Conservation (phyloP, 2,797 vertebrate species). For the Pitangus sulphuratus region DNA sequence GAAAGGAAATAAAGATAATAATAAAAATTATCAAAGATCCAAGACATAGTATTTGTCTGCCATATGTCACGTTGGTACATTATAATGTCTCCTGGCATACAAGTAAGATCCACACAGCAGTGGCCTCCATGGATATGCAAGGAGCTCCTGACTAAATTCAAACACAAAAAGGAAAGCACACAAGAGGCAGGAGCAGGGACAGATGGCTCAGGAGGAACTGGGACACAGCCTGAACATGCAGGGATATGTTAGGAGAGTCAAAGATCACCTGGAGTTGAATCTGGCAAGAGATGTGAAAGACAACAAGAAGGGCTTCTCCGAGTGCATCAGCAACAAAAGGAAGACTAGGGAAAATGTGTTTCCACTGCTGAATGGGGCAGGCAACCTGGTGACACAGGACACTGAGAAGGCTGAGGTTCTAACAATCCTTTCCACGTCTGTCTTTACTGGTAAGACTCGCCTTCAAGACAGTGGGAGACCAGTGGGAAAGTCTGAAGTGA, state of each 20-base stretch:
- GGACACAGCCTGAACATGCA: neutral
- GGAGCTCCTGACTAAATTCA: neutral
- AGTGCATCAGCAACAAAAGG: neutral
- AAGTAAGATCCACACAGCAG: neutral
- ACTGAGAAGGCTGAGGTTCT: neutral
- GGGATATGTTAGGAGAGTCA: neutral
- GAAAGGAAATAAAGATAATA: neutral
- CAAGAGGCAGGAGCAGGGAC: neutral
- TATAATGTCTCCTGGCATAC: neutral
- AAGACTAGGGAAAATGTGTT: neutral
- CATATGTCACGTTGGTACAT: fast-evolving
- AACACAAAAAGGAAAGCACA: neutral
- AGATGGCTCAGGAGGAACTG: neutral
- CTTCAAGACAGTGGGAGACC: neutral
- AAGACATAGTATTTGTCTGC: neutral
- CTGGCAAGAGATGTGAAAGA: neutral
- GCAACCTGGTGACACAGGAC: neutral
- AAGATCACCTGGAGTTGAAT: neutral
- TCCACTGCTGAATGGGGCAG: neutral
- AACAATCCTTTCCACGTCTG: neutral
- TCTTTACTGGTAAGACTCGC: neutral
- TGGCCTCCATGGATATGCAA: neutral
- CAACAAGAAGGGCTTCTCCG: neutral
- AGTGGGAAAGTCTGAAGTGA: neutral
- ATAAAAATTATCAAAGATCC: neutral